A percentile compares a stretch with the other conserved stretches of the same genome.
phyloP scores from a whole-genome alignment of 64 coral and sea anemone species.

The Trachythela sp. region DNA sequence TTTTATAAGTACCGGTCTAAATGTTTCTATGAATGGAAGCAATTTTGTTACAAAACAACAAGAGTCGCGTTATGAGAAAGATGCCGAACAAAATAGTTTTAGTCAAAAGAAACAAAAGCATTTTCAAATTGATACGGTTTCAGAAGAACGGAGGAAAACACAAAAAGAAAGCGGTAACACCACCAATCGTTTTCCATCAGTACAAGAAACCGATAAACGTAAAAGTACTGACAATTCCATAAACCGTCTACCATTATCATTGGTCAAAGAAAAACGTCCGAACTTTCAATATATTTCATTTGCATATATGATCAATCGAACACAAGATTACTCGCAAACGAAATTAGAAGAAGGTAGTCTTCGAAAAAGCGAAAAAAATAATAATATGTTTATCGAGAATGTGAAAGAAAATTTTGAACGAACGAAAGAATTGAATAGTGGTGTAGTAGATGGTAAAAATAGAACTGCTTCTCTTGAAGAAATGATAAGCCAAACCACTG shows the following conservation, averaged over 20 bases:
- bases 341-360: background rate
- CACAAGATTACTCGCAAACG: too few species aligned
- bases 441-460: background rate
- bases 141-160: too few species aligned
- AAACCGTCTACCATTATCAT: too few species aligned
- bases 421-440: background rate
- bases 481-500: too few species aligned
- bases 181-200: background rate
- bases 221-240: background rate
- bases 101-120: background rate
- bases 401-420: background rate
- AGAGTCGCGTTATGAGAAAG: too few species aligned
- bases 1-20: too few species aligned
- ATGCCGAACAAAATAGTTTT: background rate
- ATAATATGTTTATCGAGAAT: background rate
- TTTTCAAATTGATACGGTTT: background rate
- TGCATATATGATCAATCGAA: background rate
- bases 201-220: background rate
- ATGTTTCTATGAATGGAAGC: too few species aligned
- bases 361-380: background rate
- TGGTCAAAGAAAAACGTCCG: background rate
- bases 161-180: background rate
- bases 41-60: too few species aligned
- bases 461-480: background rate
- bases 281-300: background rate